A percentile compares a stretch with the other conserved stretches of the same genome.
These are phyloP conservation scores for Colletes gigas DNA, from an alignment of 1,140 invertebrate genomes.

Conservation along the genomic window DNA sequence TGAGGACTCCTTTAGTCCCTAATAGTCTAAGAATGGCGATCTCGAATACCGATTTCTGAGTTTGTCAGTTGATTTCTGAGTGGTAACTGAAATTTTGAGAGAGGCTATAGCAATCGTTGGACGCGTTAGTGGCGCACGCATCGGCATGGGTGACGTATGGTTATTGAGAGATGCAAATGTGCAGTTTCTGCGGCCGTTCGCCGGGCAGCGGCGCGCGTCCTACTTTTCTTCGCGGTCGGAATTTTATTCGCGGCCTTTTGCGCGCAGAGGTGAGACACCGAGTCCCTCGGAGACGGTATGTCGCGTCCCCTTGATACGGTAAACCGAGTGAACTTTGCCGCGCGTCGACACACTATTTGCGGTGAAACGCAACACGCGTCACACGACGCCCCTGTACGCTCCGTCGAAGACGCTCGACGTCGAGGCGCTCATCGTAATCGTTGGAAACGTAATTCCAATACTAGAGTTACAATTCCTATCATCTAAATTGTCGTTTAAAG, in stretches of 20 bases:
- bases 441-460: too few species aligned
- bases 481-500: too few species aligned
- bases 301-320: slow-evolving; percentile 40
- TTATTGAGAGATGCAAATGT: slow-evolving; percentile 54
- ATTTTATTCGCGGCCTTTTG: slow-evolving; percentile 40
- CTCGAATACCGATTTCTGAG: too few species aligned
- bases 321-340: slow-evolving; percentile 7
- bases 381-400: not conserved
- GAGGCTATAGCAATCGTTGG: not conserved
- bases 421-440: not conserved
- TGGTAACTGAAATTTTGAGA: too few species aligned
- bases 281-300: slow-evolving; percentile 23
- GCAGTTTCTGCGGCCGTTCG: slow-evolving; percentile 41
- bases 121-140: not conserved
- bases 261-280: slow-evolving; percentile 11
- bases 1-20: too few species aligned
- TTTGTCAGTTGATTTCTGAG: too few species aligned
- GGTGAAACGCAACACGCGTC: slow-evolving; percentile 16
- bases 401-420: not conserved
- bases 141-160: slow-evolving; percentile 20
- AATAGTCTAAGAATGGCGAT: too few species aligned
- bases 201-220: slow-evolving; percentile 15
- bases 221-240: slow-evolving; percentile 47
- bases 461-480: too few species aligned
- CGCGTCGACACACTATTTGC: slow-evolving; percentile 11